phyloP scores from a whole-genome alignment of 2,113 vertebrate species.

The Cheilinus undulatus region DNA sequence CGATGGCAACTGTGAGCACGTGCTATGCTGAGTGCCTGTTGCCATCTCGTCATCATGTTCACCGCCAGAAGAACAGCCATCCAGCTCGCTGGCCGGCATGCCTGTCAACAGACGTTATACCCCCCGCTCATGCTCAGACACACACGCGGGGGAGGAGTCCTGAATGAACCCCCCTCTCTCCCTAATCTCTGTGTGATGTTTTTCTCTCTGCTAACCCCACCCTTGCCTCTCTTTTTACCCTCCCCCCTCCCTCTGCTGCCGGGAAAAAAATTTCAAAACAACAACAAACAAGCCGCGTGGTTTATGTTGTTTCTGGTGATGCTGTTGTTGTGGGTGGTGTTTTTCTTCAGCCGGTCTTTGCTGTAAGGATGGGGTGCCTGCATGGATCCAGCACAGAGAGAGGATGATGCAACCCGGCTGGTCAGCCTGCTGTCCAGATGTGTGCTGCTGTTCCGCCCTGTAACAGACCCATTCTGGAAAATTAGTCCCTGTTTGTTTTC shows the following conservation, averaged over 20 bases:
- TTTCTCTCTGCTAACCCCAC: constrained; percentile 72
- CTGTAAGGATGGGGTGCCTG: constrained; percentile 6
- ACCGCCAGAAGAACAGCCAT: constrained; percentile 68
- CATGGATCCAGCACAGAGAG: constrained; percentile 1
- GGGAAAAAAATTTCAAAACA: constrained; percentile 59
- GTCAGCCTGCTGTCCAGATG: constrained; percentile 31
- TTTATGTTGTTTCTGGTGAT: constrained; percentile 64
- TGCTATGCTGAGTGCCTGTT: constrained; percentile 80
- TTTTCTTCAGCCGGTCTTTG: constrained; percentile 9
- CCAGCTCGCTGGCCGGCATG: constrained; percentile 65
- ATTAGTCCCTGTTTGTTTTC: constrained; percentile 8
- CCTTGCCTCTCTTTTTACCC: constrained; percentile 38
- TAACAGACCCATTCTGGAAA: neutral
- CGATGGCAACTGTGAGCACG: constrained; percentile 82
- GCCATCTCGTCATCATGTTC: constrained; percentile 79
- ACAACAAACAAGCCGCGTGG: constrained; percentile 74
- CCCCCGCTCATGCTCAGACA: constrained; percentile 29
- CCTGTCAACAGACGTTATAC: constrained; percentile 65
- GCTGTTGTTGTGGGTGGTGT: constrained; percentile 21
- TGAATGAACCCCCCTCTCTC: constrained; percentile 36
- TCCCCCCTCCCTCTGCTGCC: constrained; percentile 49
- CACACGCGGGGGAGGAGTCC: constrained; percentile 53
- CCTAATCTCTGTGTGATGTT: constrained; percentile 75
- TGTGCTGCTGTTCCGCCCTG: neutral
- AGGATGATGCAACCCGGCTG: constrained; percentile 19